Evolutionary conservation across 2,113 vertebrate species (phyloP).

Genomic region (Mobula birostris): DNA sequence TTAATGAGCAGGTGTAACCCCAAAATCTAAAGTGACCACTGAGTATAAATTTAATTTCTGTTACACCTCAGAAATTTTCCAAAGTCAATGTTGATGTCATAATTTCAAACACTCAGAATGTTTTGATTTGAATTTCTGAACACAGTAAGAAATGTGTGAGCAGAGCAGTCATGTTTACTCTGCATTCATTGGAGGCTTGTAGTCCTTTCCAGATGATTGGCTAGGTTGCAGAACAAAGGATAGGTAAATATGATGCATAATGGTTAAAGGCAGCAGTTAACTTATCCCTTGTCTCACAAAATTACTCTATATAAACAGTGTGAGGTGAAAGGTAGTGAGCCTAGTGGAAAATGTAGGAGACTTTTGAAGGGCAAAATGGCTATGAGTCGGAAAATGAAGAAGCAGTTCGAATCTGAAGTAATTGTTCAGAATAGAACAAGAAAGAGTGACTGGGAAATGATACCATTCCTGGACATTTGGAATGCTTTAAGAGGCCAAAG

Average conservation of each 20-base stretch:
- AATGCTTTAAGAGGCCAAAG: background rate
- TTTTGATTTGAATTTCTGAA: background rate
- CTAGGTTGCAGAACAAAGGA: background rate
- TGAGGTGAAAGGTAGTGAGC: background rate
- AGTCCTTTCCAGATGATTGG: background rate
- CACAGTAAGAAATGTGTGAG: background rate
- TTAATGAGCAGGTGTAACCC: too few species aligned
- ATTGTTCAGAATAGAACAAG: background rate
- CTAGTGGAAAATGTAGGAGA: too few species aligned
- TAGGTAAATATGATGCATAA: background rate
- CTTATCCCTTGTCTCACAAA: background rate
- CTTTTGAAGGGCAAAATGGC: background rate
- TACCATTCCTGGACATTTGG: background rate
- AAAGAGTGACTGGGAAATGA: slow-evolving; percentile 6
- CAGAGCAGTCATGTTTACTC: background rate
- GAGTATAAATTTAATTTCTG: background rate
- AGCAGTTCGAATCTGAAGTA: background rate
- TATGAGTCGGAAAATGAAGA: background rate
- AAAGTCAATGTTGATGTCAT: background rate
- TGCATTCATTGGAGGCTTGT: too few species aligned
- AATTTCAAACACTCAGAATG: background rate
- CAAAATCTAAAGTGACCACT: too few species aligned
- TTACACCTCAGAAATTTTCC: background rate
- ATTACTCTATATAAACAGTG: too few species aligned
- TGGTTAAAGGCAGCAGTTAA: background rate